Conservation (phyloP, 2,888 invertebrate species). For the Pherbina coryleti region DNA sequence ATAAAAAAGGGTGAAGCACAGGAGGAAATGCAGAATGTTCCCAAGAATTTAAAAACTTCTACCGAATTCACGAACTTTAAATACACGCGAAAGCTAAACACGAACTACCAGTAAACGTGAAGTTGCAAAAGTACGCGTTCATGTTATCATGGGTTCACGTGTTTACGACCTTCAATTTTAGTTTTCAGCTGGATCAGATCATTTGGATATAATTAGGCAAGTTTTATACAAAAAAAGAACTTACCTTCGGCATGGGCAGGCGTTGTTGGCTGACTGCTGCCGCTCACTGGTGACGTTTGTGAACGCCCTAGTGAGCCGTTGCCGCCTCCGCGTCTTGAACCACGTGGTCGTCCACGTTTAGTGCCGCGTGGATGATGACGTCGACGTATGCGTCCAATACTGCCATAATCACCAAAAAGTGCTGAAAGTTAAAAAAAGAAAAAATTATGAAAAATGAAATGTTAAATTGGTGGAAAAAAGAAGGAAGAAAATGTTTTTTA, state of each 20-base stretch:
- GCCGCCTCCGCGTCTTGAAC: slow-evolving; percentile 77
- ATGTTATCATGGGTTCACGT: too few species aligned
- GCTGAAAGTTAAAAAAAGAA: slow-evolving; percentile 52
- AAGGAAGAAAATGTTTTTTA: neutral
- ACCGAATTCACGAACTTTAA: slow-evolving; percentile 14
- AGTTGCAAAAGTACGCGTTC: too few species aligned
- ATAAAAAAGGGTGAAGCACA: too few species aligned
- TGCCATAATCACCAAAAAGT: slow-evolving; percentile 63
- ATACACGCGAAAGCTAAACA: too few species aligned
- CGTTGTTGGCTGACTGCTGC: slow-evolving; percentile 41
- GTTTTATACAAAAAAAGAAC: too few species aligned
- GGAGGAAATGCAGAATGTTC: too few species aligned
- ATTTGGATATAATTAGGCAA: too few species aligned
- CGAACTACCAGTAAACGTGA: too few species aligned
- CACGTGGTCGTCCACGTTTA: slow-evolving; percentile 81
- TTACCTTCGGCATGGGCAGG: slow-evolving; percentile 44
- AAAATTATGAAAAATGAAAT: neutral
- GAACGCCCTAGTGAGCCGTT: slow-evolving; percentile 65
- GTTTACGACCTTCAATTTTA: too few species aligned
- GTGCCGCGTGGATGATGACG: slow-evolving; percentile 73
- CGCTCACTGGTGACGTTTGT: slow-evolving; percentile 52
- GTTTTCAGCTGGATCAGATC: too few species aligned
- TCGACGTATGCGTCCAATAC: slow-evolving; percentile 63
- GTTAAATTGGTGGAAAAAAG: too few species aligned
- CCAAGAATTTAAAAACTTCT: too few species aligned